A percentile compares a stretch with the other conserved stretches of the same genome.
Evolutionary conservation across 2,113 vertebrate species (phyloP).

Genomic region (Grammomys surdaster): DNA sequence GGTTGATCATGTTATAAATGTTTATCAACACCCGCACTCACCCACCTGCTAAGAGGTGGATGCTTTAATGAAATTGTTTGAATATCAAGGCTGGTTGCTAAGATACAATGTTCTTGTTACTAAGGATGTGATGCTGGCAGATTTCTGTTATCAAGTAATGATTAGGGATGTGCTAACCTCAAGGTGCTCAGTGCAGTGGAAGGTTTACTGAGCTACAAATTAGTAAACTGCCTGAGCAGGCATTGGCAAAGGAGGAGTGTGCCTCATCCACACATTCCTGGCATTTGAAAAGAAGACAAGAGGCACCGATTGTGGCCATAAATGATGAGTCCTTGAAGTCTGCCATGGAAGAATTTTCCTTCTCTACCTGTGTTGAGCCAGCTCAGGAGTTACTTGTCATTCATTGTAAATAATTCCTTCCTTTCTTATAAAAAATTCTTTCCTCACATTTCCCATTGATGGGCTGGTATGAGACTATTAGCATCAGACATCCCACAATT

Average conservation of each 20-base stretch:
- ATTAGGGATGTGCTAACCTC: constrained; percentile 98
- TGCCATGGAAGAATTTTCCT: constrained; percentile 86
- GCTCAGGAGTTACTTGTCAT: constrained; percentile 70
- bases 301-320: constrained; percentile 79
- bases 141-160: constrained; percentile 99
- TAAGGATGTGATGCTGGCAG: constrained; percentile 93
- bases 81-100: constrained; percentile 98
- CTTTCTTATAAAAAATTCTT: constrained; percentile 69
- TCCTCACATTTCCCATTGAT: constrained; percentile 72
- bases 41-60: constrained; percentile 99
- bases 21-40: constrained; percentile 98
- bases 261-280: constrained; percentile 84
- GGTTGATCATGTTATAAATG: constrained; percentile 97
- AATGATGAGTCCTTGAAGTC: constrained; percentile 83
- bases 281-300: constrained; percentile 87
- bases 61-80: constrained; percentile 99
- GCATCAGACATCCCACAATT: background rate
- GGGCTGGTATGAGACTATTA: background rate
- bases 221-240: constrained; percentile 93
- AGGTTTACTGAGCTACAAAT: constrained; percentile 93
- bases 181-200: constrained; percentile 94
- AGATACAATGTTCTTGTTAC: constrained; percentile 96
- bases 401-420: constrained; percentile 80
- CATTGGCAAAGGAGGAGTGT: constrained; percentile 86
- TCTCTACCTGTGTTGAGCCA: constrained; percentile 79